phyloP scores from a whole-genome alignment of 1,140 invertebrate genomes.

The Penaeus indicus region DNA sequence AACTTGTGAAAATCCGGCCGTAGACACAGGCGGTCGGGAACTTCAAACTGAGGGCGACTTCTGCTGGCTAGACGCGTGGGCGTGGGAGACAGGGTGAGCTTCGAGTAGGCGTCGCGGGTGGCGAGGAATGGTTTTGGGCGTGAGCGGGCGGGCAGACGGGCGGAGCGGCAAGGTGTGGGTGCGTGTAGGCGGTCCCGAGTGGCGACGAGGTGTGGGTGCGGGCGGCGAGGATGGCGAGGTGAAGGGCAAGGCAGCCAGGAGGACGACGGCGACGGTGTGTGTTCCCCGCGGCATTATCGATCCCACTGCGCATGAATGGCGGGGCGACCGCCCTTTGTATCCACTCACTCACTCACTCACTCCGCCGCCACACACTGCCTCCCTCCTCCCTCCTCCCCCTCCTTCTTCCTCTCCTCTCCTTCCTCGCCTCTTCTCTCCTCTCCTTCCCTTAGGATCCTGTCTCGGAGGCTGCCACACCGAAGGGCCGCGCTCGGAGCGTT shows the following conservation, averaged over 20 bases:
- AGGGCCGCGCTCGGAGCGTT: too few species aligned
- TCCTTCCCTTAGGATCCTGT: constrained; percentile 9
- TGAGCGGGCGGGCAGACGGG: too few species aligned
- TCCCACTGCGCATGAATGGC: constrained; percentile 61
- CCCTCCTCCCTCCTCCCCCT: neutral
- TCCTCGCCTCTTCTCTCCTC: constrained; percentile 20
- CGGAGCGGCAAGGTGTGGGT: too few species aligned
- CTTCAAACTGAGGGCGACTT: too few species aligned
- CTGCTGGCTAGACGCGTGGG: too few species aligned
- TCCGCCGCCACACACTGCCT: constrained; percentile 15
- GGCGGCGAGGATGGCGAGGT: too few species aligned
- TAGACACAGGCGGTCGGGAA: too few species aligned
- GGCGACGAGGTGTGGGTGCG: too few species aligned
- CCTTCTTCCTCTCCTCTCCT: neutral
- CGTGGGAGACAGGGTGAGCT: constrained; percentile 7
- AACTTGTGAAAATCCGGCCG: too few species aligned
- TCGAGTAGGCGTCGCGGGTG: constrained; percentile 16
- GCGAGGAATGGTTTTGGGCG: too few species aligned
- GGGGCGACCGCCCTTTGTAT: constrained; percentile 59
- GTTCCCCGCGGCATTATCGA: constrained; percentile 58
- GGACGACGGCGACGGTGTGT: constrained; percentile 44
- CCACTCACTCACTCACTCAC: constrained; percentile 55
- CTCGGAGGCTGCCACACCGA: neutral
- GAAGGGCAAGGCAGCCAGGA: too few species aligned
- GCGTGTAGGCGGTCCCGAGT: too few species aligned